Evolutionary conservation across 2,888 invertebrate genomes (phyloP).

Genomic region (Limnephilus lunatus): DNA sequence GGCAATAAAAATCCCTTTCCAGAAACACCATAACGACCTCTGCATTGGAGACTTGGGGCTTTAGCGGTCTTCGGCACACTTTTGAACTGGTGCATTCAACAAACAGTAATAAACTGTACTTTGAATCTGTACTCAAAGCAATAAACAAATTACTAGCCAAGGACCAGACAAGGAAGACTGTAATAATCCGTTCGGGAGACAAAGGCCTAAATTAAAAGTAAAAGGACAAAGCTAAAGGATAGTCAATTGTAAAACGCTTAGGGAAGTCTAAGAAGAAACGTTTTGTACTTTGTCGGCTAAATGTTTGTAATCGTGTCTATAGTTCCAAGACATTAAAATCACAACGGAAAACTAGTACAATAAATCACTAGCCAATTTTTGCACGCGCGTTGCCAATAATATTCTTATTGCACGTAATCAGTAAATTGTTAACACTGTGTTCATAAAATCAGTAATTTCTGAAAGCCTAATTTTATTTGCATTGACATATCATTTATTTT

Average conservation of each 20-base stretch:
- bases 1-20: slow-evolving; percentile 40
- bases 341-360: slow-evolving; percentile 19
- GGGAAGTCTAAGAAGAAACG: slow-evolving; percentile 31
- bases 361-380: slow-evolving; percentile 37
- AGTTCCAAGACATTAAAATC: slow-evolving; percentile 18
- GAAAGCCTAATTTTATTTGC: no score
- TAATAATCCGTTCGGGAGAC: slow-evolving; percentile 31
- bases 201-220: slow-evolving; percentile 33
- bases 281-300: slow-evolving; percentile 23
- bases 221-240: slow-evolving; percentile 28
- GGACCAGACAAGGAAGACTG: not conserved
- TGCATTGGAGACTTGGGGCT: not conserved
- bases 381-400: not conserved
- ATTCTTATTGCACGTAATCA: not conserved
- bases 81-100: slow-evolving; percentile 21
- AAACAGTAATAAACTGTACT: slow-evolving; percentile 49
- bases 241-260: slow-evolving; percentile 48
- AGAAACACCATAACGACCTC: slow-evolving; percentile 39
- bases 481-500: no score
- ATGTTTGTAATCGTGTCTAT: not conserved
- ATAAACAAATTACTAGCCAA: slow-evolving; percentile 52
- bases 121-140: slow-evolving; percentile 32
- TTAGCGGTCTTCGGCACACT: slow-evolving; percentile 53
- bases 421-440: not conserved
- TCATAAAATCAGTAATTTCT: no score